Evolutionary conservation across 2,113 vertebrate species (phyloP), one percentile per base, ranked within the genome.

Genomic region (Oreotrochilus melanogaster): DNA sequence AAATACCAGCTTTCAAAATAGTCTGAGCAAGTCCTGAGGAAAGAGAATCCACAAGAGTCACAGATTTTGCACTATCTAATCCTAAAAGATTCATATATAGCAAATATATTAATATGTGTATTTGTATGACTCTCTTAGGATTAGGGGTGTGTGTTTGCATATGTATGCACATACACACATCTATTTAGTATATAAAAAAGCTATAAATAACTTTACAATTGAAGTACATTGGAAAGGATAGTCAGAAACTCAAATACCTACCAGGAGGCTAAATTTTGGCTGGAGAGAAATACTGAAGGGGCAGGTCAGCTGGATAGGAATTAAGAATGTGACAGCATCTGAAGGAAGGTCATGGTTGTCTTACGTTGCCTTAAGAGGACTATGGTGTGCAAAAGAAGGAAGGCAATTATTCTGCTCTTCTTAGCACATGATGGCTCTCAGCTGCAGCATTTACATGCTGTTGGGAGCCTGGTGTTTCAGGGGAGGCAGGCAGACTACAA

Each of bases 321-420:
- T 93, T 78, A 86, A 35, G 74, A 64, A 54, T 4, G 45, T 86
- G 82, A 86, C 74, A 91, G 66, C 0, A 18, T 80, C 71, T 66
- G 64, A 45, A 70, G 81, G 57, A 66, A 48, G 1, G 0, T 24
- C 75, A 60, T 67, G 82, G 73, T 42, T 93, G 84, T 73, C 64
- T 69, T 43, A 37, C 0, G 3, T 22, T 23, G 50, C 14, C 50
- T 86, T 80, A 74, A 62, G 67, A 67, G 64, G 85, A 54, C 50
- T 37, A 1, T 1, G 13, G 78, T 66, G 91, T 86, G 88, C 95
- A 86, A 89, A 93, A 93, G 93, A 96, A 61, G 67, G 39, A 78
- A 78, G 48, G 88, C 86, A 88, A 96, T 97, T 92, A 95, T 96
- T 94, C 94, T 94, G 93, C 96, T 94, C 89, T 79, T 95, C 89